phyloP scores from a whole-genome alignment of 37 sponge, comb jelly and placozoan species.

The Axinella damicornis region DNA sequence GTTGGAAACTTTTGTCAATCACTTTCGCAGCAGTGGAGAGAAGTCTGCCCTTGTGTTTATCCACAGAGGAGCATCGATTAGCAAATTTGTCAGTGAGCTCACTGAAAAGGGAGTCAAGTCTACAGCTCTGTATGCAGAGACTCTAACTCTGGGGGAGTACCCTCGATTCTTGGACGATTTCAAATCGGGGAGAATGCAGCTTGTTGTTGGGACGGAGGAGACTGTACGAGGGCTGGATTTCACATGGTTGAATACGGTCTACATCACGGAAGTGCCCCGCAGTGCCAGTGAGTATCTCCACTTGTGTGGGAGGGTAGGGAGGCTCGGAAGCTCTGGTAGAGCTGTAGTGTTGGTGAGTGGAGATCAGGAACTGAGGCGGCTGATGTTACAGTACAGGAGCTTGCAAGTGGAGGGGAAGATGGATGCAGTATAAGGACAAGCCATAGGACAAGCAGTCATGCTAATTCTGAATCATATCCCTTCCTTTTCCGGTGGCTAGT shows the following conservation, averaged over 20 bases:
- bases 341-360: constrained; percentile 50
- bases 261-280: constrained; percentile 55
- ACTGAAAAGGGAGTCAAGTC: constrained; percentile 33
- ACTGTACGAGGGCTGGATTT: constrained; percentile 85
- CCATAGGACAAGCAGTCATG: too few species aligned
- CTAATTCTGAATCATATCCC: too few species aligned
- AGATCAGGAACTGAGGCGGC: constrained; percentile 20
- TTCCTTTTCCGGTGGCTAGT: too few species aligned
- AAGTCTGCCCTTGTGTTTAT: constrained; percentile 67
- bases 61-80: constrained; percentile 46
- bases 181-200: constrained; percentile 46
- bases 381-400: constrained; percentile 15
- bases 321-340: constrained; percentile 45
- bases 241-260: constrained; percentile 52
- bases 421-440: too few species aligned
- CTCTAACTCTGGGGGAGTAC: constrained; percentile 8
- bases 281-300: constrained; percentile 70
- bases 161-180: constrained; percentile 50
- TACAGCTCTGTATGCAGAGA: constrained; percentile 50
- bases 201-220: constrained; percentile 73
- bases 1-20: constrained; percentile 19
- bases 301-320: constrained; percentile 73
- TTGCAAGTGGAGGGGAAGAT: too few species aligned
- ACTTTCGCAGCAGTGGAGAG: constrained; percentile 10
- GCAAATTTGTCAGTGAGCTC: constrained; percentile 50